Conservation (phyloP, 2,797 vertebrate genomes). For the Nannoperca obscura region DNA sequence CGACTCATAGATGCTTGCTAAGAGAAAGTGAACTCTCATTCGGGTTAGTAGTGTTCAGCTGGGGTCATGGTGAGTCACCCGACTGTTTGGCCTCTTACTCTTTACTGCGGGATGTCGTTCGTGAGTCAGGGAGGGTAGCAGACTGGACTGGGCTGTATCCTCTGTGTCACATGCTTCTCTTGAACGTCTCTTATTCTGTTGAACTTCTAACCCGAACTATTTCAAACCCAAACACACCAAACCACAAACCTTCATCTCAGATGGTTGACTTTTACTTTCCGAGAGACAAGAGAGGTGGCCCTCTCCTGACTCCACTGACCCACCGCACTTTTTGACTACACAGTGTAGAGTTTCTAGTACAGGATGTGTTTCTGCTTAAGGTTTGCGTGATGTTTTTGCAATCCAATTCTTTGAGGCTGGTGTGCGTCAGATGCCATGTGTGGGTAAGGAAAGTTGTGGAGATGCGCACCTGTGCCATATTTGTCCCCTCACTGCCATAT, state of each 20-base stretch:
- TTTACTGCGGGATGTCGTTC: slow-evolving; percentile 59
- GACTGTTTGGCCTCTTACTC: slow-evolving; percentile 61
- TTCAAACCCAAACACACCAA: slow-evolving; percentile 54
- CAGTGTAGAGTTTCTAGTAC: neutral
- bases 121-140: slow-evolving; percentile 80
- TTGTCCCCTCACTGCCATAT: slow-evolving; percentile 32
- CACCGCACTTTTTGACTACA: neutral
- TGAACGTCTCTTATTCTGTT: slow-evolving; percentile 30
- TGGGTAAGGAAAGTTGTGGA: slow-evolving; percentile 62
- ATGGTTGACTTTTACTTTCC: slow-evolving; percentile 41
- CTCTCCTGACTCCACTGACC: slow-evolving; percentile 12
- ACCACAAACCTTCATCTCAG: slow-evolving; percentile 50
- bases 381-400: slow-evolving; percentile 68
- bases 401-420: slow-evolving; percentile 47
- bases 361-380: slow-evolving; percentile 16
- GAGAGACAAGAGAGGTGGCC: slow-evolving; percentile 11
- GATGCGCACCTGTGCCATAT: slow-evolving; percentile 71
- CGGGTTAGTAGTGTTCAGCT: slow-evolving; percentile 52
- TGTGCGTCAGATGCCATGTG: slow-evolving; percentile 67
- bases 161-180: slow-evolving; percentile 67
- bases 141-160: slow-evolving; percentile 74
- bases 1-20: slow-evolving; percentile 64
- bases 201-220: slow-evolving; percentile 67
- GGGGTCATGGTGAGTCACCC: slow-evolving; percentile 80
- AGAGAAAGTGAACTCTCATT: slow-evolving; percentile 82